Evolutionary conservation across 2,113 vertebrate genomes (phyloP).

Genomic region (Henicopernis longicauda): DNA sequence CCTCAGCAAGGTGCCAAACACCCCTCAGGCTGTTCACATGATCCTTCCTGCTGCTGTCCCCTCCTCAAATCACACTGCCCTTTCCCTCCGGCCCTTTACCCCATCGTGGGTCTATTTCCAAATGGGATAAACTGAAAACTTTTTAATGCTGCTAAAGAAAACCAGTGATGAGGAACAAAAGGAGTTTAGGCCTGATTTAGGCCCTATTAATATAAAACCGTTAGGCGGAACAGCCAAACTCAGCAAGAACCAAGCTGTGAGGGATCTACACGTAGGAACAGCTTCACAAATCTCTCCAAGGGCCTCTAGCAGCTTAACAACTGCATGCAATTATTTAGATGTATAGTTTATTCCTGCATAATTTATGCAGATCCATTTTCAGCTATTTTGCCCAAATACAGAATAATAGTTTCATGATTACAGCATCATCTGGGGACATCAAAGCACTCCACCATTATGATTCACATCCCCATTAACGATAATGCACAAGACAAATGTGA

Average conservation of each 20-base stretch:
- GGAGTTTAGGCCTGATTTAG: not conserved
- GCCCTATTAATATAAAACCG: not conserved
- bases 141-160: slow-evolving; percentile 9
- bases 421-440: slow-evolving; percentile 49
- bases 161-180: not conserved
- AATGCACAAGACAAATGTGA: slow-evolving; percentile 59
- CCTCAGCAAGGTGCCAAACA: not conserved
- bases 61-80: not conserved
- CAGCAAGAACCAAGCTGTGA: not conserved
- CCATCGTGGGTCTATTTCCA: not conserved
- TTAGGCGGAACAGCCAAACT: not conserved
- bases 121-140: not conserved
- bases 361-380: slow-evolving; percentile 59
- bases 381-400: slow-evolving; percentile 45
- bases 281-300: slow-evolving; percentile 4
- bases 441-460: slow-evolving; percentile 56
- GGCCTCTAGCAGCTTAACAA: slow-evolving; percentile 42
- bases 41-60: not conserved
- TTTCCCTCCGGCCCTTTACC: not conserved
- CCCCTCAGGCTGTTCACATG: not conserved
- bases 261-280: not conserved
- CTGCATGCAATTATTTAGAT: slow-evolving; percentile 40
- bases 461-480: slow-evolving; percentile 59
- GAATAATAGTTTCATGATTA: slow-evolving; percentile 60
- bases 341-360: slow-evolving; percentile 51